Evolutionary conservation across 2,888 invertebrate genomes (phyloP), one percentile per base, ranked within the genome.

Genomic region (Brenthis hecate): DNA sequence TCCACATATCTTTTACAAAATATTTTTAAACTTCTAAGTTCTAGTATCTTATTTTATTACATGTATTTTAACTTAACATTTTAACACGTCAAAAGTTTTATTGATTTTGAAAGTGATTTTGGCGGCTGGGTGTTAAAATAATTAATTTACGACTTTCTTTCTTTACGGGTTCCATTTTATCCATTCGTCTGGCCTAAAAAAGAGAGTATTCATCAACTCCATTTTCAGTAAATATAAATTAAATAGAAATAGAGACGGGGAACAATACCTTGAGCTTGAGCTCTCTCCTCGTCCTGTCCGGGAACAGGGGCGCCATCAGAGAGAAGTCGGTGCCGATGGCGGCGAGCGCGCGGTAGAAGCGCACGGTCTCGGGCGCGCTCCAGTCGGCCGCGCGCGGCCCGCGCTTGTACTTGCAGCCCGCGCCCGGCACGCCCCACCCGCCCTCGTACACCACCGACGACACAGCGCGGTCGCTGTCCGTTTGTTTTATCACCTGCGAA

Each of bases 261-360:
- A 4, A 11, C 64, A 48, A 62, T 51, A 93, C 93, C 89, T 99
- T 99, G 47, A 96, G 89, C 86, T 99, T 99, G 13, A 99, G 91
- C 78, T 99, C 98, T 66, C 95, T 91, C 14, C 99, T 90, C 0
- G 94, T 95, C 70, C 98, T 93, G 55, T 95, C 94, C 0, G 97
- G 96, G 89, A 98, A 98, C 55, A 97, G 89, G 62, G 95, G 94
- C 71, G 95, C 94, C 97, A 99, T 98, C 64, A 98, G 88, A 6
- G 97, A 95, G 87, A 99, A 99, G 92, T 99, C 99, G 0, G 98
- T 98, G 0, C 99, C 99, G 62, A 98, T 94, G 11, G 96, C 96
- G 77, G 97, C 97, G 13, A 99, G 88, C 1, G 98, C 98, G 78
- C 96, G 95, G 88, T 98, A 99, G 89, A 99, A 99, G 75, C 96